Percentiles rank a stretch among this genome's conserved stretches.
phyloP scores from a whole-genome alignment of 2,113 vertebrate genomes.

The Trogon melanurus region DNA sequence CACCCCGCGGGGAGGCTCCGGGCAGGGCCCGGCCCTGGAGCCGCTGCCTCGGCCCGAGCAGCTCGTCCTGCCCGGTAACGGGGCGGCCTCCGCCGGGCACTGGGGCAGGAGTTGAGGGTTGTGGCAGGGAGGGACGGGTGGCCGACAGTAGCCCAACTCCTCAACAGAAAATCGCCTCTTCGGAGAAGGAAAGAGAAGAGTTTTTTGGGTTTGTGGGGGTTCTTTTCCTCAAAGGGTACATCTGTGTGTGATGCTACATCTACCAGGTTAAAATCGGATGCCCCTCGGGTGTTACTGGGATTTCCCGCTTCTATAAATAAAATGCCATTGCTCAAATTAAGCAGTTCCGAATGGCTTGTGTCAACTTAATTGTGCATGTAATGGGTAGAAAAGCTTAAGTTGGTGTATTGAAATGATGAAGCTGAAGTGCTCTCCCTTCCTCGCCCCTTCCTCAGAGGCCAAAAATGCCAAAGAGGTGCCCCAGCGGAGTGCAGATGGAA shows the following conservation, averaged over 20 bases:
- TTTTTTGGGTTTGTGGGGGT: no score
- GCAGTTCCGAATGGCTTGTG: not conserved
- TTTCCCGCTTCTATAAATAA: not conserved
- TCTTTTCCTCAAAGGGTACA: not conserved
- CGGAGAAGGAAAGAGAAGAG: no score
- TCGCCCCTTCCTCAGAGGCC: conserved; percentile 23
- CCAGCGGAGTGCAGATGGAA: conserved; percentile 32
- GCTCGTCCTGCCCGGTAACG: accelerated
- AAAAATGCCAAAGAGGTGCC: conserved; percentile 46
- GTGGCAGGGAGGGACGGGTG: not conserved
- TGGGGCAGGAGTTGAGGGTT: not conserved
- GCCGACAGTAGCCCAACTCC: not conserved
- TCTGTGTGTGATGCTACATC: not conserved
- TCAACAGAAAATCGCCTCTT: no score
- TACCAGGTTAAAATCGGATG: not conserved
- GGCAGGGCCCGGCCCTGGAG: accelerated
- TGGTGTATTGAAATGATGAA: not conserved
- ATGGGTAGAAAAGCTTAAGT: not conserved
- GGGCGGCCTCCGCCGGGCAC: not conserved
- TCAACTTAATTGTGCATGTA: not conserved
- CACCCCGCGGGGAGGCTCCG: accelerated
- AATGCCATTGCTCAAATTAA: not conserved
- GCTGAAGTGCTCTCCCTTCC: not conserved
- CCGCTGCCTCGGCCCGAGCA: accelerated
- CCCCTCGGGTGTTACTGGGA: not conserved